A percentile compares a stretch with the other conserved stretches of the same genome.
These are phyloP conservation scores for Crotalus tigris DNA, from an alignment of 2,113 vertebrate genomes.

Conservation along the genomic window DNA sequence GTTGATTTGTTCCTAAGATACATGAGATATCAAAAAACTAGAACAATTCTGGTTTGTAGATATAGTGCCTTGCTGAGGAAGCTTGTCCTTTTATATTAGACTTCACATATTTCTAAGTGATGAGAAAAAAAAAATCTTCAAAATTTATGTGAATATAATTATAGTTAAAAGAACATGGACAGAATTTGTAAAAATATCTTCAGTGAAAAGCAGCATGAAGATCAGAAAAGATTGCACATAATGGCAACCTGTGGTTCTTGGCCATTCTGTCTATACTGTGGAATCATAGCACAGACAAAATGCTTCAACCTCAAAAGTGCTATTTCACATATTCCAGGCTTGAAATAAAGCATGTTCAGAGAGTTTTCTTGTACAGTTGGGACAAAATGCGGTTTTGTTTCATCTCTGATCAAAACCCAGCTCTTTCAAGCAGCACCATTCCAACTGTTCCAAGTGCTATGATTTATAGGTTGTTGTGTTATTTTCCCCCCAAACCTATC, in stretches of 20 bases:
- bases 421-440: background rate
- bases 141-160: background rate
- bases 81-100: background rate
- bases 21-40: background rate
- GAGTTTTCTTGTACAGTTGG: background rate
- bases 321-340: background rate
- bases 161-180: background rate
- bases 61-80: background rate
- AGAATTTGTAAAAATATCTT: background rate
- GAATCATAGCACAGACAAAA: background rate
- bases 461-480: background rate
- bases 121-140: background rate
- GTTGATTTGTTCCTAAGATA: background rate
- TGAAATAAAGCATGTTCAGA: background rate
- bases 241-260: background rate
- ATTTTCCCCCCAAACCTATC: background rate
- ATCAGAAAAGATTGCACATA: background rate
- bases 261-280: background rate
- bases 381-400: background rate
- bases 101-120: background rate
- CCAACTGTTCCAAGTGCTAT: background rate
- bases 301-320: background rate
- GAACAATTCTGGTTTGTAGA: background rate
- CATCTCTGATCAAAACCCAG: background rate
- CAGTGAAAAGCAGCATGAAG: background rate